Percentiles rank a stretch among this genome's conserved stretches.
phyloP scores from a whole-genome alignment of 2,888 invertebrate genomes.

The Nineta flava region DNA sequence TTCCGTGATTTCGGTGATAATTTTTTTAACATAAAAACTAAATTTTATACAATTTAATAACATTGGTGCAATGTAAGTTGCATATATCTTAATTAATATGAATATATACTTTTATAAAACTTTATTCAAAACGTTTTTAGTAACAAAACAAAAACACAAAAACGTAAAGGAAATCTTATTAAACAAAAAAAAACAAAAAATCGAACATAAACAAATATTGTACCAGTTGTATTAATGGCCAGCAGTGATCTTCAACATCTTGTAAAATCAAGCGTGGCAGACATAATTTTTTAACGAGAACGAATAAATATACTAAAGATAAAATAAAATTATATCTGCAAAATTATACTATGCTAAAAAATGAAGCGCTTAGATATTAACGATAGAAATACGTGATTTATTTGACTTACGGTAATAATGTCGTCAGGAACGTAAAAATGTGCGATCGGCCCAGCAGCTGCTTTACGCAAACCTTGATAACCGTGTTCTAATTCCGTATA shows the following conservation, averaged over 20 bases:
- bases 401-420: slow-evolving; percentile 43
- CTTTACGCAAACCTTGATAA: slow-evolving; percentile 72
- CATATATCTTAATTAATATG: too few relatives aligned
- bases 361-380: not conserved
- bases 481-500: slow-evolving; percentile 87
- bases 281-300: not conserved
- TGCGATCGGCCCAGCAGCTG: slow-evolving; percentile 39
- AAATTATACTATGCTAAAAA: not conserved
- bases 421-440: slow-evolving; percentile 60
- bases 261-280: not conserved
- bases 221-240: slow-evolving; percentile 3
- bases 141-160: too few relatives aligned
- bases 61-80: too few relatives aligned
- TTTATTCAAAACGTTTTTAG: too few relatives aligned
- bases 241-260: slow-evolving; percentile 1
- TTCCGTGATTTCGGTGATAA: too few relatives aligned
- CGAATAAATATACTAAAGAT: not conserved
- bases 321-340: not conserved
- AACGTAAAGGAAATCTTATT: not conserved
- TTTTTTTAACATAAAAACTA: too few relatives aligned
- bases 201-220: not conserved
- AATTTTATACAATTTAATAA: too few relatives aligned
- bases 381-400: slow-evolving; percentile 1
- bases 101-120: too few relatives aligned
- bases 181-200: not conserved